Conservation (phyloP, 2,797 vertebrate species). For the Brachymystax lenok region DNA sequence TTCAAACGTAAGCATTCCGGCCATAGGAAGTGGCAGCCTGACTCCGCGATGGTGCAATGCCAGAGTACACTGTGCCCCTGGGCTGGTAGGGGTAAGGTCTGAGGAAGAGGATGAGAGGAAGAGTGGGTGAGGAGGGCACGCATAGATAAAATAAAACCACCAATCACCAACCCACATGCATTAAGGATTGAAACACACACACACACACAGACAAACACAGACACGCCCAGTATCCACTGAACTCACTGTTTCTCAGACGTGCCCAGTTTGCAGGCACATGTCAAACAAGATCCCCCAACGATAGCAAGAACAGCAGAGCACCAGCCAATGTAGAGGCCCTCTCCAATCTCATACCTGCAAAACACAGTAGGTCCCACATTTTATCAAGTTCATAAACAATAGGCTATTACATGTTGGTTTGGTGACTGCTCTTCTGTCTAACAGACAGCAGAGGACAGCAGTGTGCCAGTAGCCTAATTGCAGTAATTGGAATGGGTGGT, state of each 20-base stretch:
- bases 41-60: constrained; percentile 59
- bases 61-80: constrained; percentile 74
- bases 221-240: not conserved
- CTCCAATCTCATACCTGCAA: constrained; percentile 86
- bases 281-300: constrained; percentile 66
- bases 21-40: constrained; percentile 72
- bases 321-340: constrained; percentile 88
- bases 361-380: not conserved
- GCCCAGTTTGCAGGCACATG: constrained; percentile 60
- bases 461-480: not conserved
- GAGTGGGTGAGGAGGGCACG: not conserved
- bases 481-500: not conserved
- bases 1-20: constrained; percentile 79
- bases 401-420: not conserved
- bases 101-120: constrained; percentile 6
- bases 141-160: too few relatives aligned
- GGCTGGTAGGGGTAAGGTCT: constrained; percentile 60
- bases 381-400: not conserved
- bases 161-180: too few relatives aligned
- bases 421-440: too few relatives aligned
- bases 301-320: constrained; percentile 77
- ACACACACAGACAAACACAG: constrained; percentile 51
- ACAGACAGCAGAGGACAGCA: too few relatives aligned
- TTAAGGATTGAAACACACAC: too few relatives aligned
- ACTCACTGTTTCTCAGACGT: constrained; percentile 72